These are phyloP conservation scores for Dendrophyllia cribrosa DNA, from an alignment of 64 coral and sea anemone species.

Conservation along the genomic window DNA sequence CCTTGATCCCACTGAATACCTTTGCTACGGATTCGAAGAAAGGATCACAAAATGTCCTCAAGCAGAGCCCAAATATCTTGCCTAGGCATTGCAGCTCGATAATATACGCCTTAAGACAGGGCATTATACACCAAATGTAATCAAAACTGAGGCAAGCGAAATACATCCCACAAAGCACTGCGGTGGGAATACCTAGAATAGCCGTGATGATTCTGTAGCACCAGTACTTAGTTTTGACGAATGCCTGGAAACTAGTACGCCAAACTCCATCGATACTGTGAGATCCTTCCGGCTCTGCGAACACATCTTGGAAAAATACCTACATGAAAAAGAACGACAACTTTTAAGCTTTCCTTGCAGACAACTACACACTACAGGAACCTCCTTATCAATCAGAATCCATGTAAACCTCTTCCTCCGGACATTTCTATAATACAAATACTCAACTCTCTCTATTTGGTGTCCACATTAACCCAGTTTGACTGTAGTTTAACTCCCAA, in stretches of 20 bases:
- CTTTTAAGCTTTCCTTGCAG: too few species aligned
- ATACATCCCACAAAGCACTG: conserved; percentile 78
- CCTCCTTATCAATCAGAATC: too few species aligned
- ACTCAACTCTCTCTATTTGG: too few species aligned
- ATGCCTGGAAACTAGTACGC: conserved; percentile 65
- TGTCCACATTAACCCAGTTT: too few species aligned
- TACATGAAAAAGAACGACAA: background rate
- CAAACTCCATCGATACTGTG: conserved; percentile 82
- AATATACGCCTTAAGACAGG: conserved; percentile 69
- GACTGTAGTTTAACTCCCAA: too few species aligned
- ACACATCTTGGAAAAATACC: conserved; percentile 89
- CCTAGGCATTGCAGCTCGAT: conserved; percentile 80
- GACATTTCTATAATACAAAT: too few species aligned
- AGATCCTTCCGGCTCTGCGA: conserved; percentile 68
- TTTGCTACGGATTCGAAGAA: conserved; percentile 76
- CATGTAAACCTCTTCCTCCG: too few species aligned
- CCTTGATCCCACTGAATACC: conserved; percentile 77
- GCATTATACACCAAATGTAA: conserved; percentile 89
- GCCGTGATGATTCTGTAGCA: conserved; percentile 80
- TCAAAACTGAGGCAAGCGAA: conserved; percentile 92
- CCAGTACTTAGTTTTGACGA: conserved; percentile 79
- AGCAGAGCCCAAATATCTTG: conserved; percentile 64
- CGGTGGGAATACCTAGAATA: conserved; percentile 78
- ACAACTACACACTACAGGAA: too few species aligned
- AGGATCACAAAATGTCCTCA: conserved; percentile 75